phyloP scores from a whole-genome alignment of 2,797 vertebrate genomes.

The Parotocinclus haroldoi region DNA sequence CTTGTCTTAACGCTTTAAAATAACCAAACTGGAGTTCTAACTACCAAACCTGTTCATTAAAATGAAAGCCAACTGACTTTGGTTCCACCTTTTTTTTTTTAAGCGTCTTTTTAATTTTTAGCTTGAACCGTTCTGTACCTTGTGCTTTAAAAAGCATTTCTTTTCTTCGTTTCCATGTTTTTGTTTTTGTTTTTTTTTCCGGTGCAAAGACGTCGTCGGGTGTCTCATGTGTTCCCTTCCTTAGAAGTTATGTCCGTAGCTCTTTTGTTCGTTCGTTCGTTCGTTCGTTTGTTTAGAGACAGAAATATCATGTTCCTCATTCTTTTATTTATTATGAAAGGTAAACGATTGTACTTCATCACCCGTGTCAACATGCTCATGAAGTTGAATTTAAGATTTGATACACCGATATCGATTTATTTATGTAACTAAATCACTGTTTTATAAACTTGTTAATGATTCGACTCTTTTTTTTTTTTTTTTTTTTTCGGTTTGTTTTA shows the following conservation, averaged over 20 bases:
- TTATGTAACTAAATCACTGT: conserved; percentile 99
- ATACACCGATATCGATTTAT: conserved; percentile 99
- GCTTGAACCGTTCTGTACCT: conserved; percentile 89
- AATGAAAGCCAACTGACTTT: conserved; percentile 91
- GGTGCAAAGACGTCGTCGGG: conserved; percentile 90
- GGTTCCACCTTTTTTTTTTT: conserved; percentile 86
- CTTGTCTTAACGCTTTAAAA: conserved; percentile 99
- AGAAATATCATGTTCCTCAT: conserved; percentile 80
- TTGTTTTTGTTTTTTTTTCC: conserved; percentile 83
- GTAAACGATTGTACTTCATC: conserved; percentile 92
- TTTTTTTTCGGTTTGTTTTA: no score
- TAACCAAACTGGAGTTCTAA: conserved; percentile 95
- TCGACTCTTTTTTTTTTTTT: conserved; percentile 85
- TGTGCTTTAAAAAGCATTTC: conserved; percentile 91
- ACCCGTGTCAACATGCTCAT: conserved; percentile 94
- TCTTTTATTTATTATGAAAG: conserved; percentile 98
- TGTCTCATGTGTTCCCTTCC: conserved; percentile 84
- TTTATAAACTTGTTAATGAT: conserved; percentile 99
- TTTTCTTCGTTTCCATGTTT: conserved; percentile 68
- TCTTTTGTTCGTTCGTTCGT: conserved; percentile 80
- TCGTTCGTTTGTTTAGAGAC: conserved; percentile 68
- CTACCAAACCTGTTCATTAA: conserved; percentile 90
- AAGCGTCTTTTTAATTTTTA: conserved; percentile 90
- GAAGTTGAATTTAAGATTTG: conserved; percentile 99
- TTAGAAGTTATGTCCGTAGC: conserved; percentile 90